These are phyloP conservation scores for Isotomurus palustris DNA, from an alignment of 2,888 invertebrate genomes.

Conservation along the genomic window DNA sequence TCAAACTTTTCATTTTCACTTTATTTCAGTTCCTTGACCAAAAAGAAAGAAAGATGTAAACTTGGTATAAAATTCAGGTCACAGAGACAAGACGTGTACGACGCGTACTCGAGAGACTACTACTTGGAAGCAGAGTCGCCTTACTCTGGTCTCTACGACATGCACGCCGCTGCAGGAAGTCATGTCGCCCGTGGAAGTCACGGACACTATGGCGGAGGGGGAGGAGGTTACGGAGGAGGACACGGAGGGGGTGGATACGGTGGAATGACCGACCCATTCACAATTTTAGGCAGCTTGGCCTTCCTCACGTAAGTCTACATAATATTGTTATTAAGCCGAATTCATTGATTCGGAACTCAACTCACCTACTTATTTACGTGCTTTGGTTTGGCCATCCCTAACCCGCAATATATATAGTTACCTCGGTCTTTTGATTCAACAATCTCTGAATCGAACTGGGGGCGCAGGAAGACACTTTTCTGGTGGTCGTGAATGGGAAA, in stretches of 20 bases:
- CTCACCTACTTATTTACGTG: background rate
- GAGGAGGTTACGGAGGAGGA: conserved; percentile 24
- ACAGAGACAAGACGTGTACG: too few relatives aligned
- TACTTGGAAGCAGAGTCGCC: conserved; percentile 3
- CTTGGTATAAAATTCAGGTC: background rate
- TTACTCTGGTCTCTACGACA: background rate
- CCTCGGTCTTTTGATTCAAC: conserved; percentile 42
- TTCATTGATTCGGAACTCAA: background rate
- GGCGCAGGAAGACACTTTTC: background rate
- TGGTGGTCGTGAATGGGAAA: background rate
- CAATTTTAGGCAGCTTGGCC: conserved; percentile 44
- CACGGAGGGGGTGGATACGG: conserved; percentile 24
- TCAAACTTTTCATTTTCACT: background rate
- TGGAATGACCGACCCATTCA: conserved; percentile 42
- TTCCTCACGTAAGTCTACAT: conserved; percentile 33
- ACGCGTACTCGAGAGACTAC: background rate
- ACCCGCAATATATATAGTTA: conserved; percentile 20
- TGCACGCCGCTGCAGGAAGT: background rate
- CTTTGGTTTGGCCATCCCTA: background rate
- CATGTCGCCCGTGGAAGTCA: conserved; percentile 17
- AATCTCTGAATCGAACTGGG: conserved; percentile 26
- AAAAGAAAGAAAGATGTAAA: background rate
- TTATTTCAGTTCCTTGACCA: too few relatives aligned
- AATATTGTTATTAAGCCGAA: background rate
- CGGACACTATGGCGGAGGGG: conserved; percentile 18